Evolutionary conservation across 2,113 vertebrate genomes (phyloP).

Genomic region (Capricornis sumatraensis): DNA sequence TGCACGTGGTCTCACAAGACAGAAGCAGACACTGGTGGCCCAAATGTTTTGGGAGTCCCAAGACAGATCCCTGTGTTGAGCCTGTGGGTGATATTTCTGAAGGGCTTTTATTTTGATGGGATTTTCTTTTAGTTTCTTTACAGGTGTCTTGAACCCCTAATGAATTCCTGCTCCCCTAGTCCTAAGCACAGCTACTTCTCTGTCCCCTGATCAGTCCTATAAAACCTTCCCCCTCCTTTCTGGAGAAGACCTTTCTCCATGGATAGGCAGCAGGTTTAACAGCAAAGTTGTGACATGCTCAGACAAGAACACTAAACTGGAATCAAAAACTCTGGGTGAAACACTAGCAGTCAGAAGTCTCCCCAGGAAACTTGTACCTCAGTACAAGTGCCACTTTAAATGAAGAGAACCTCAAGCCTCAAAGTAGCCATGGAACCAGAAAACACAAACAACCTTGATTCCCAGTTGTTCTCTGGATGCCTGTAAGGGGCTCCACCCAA

Average conservation of each 20-base stretch:
- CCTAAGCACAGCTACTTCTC: slow-evolving; percentile 16
- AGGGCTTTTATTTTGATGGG: slow-evolving; percentile 28
- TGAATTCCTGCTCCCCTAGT: background rate
- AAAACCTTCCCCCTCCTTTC: background rate
- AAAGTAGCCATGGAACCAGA: slow-evolving; percentile 14
- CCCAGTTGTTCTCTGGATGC: background rate
- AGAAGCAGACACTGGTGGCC: slow-evolving; percentile 19
- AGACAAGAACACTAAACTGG: background rate
- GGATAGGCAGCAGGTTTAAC: background rate
- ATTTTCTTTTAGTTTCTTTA: slow-evolving; percentile 50
- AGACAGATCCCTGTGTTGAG: background rate
- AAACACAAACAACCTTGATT: slow-evolving; percentile 11
- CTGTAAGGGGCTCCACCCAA: slow-evolving; percentile 5
- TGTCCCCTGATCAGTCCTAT: background rate
- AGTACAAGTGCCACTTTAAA: background rate
- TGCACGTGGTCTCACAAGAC: background rate
- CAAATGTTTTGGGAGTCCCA: background rate
- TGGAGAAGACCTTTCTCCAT: background rate
- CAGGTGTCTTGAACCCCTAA: background rate
- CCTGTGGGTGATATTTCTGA: background rate
- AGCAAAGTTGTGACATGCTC: background rate
- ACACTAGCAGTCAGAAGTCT: background rate
- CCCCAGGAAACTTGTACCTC: background rate
- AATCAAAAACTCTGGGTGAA: slow-evolving; percentile 43
- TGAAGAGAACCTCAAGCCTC: background rate